Percentiles rank a stretch among this genome's conserved stretches.
These are phyloP conservation scores for Bovichtus variegatus DNA, from an alignment of 2,797 vertebrate species.

Conservation along the genomic window DNA sequence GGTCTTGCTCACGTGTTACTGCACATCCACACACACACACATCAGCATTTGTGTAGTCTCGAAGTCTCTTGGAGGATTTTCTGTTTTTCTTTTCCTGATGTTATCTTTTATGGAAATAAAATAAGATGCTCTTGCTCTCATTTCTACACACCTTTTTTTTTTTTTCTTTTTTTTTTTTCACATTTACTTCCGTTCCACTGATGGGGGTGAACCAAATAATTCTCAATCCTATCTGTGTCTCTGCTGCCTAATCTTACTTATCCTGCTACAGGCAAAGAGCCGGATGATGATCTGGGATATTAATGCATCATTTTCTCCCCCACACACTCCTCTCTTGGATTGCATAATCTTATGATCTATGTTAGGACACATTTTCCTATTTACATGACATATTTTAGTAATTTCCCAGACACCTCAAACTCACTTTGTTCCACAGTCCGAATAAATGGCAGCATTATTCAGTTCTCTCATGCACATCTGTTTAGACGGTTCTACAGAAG, in stretches of 20 bases:
- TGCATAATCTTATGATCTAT: slow-evolving; percentile 40
- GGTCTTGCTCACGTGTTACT: background rate
- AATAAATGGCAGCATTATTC: slow-evolving; percentile 50
- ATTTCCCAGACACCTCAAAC: slow-evolving; percentile 35
- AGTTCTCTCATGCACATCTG: slow-evolving; percentile 23
- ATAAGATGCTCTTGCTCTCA: background rate
- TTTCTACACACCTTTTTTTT: slow-evolving; percentile 14
- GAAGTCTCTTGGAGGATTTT: background rate
- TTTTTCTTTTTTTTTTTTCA: too few relatives aligned
- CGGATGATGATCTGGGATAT: slow-evolving; percentile 49
- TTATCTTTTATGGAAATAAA: background rate
- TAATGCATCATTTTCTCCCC: slow-evolving; percentile 20
- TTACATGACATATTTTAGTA: slow-evolving; percentile 52
- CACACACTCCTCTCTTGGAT: slow-evolving; percentile 14
- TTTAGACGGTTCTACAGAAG: slow-evolving; percentile 17
- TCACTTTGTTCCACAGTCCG: slow-evolving; percentile 31
- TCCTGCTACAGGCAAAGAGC: slow-evolving; percentile 41
- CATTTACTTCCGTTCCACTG: slow-evolving; percentile 6
- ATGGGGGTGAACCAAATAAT: slow-evolving; percentile 15
- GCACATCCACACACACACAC: background rate
- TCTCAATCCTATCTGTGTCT: slow-evolving; percentile 18
- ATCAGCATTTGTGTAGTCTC: background rate
- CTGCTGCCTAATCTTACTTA: slow-evolving; percentile 30
- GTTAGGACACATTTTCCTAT: slow-evolving; percentile 39
- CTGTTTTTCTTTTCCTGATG: background rate